Evolutionary conservation across 2,113 vertebrate genomes (phyloP).

Genomic region (Chaetura pelagica): DNA sequence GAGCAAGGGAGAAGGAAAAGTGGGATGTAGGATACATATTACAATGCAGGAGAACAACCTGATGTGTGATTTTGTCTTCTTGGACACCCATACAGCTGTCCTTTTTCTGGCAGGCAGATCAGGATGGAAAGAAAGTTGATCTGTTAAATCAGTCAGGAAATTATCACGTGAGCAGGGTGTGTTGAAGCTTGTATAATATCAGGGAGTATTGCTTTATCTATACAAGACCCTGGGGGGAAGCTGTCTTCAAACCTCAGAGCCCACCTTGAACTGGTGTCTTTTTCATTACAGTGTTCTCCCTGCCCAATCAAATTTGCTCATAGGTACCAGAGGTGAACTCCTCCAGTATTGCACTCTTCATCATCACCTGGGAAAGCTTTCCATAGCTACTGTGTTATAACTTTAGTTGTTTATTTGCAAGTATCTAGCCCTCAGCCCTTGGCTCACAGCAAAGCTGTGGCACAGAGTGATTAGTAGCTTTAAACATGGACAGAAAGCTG

Average conservation of each 20-base stretch:
- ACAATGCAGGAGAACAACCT: background rate
- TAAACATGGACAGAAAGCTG: background rate
- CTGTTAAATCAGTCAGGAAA: background rate
- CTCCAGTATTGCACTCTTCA: background rate
- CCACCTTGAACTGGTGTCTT: background rate
- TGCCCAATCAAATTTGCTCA: accelerated
- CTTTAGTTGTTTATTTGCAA: background rate
- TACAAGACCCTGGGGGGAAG: background rate
- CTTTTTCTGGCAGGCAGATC: background rate
- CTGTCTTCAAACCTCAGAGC: background rate
- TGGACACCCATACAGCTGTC: background rate
- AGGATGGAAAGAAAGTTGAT: accelerated
- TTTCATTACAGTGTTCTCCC: background rate
- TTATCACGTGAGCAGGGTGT: accelerated
- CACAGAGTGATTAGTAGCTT: background rate
- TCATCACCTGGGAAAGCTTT: background rate
- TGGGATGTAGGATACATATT: background rate
- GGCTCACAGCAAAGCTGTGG: background rate
- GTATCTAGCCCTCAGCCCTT: background rate
- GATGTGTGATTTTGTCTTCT: background rate
- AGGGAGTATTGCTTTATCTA: background rate
- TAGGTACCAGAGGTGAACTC: background rate
- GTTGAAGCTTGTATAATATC: background rate
- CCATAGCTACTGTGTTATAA: background rate
- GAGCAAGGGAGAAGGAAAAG: background rate